Base-by-base conservation (phyloP, 2,113 vertebrate species). In the Micronycteris hirsuta region DNA sequence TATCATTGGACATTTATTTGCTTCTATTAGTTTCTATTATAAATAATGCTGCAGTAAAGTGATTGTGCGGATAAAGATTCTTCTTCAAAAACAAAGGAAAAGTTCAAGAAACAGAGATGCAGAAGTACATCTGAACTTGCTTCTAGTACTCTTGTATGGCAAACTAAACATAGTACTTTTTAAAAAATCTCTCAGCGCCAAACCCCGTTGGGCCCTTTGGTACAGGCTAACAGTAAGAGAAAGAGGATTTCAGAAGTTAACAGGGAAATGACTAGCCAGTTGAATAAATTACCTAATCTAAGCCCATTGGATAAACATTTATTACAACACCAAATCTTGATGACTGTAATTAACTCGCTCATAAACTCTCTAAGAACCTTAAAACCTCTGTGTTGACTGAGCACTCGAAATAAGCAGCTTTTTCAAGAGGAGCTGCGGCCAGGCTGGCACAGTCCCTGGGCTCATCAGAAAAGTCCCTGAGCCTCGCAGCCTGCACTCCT, bases 271-370 rank as follows among this genome's bases (percentile, higher is more conserved):
- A 91, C 91, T 96, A 96, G 82, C 84, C 94, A 89, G 54, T 82
- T 96, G n/a, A 94, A n/a, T 63, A 96, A 95, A 96, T 41, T 83
- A 49, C 86, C 91, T 93, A 74, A 68, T 96, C 91, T 73, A 91
- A 88, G 88, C 54, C 67, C 89, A 91, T 94, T 93, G 95, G 93
- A 86, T 94, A 56, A 97, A 61, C 61, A 0, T 80, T 95, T 92
- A 86, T 74, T 89, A 63, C 43, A 77, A 93, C 89, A 78, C 83
- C 86, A 91, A 95, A 86, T 91, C 92, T 86, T 93, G 94, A 89
- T 94, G 92, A 86, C 70, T 28, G 41, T 82, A 97, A 94, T 97
- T 89, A 93, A 86, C 73, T 89, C 83, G 86, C 91, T 97, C 90
- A 91, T 86, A 93, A 95, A 95, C 70, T 85, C 85, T 82, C 54